Base-by-base conservation (phyloP, 2,797 vertebrate genomes). In the Hipposideros larvatus region DNA sequence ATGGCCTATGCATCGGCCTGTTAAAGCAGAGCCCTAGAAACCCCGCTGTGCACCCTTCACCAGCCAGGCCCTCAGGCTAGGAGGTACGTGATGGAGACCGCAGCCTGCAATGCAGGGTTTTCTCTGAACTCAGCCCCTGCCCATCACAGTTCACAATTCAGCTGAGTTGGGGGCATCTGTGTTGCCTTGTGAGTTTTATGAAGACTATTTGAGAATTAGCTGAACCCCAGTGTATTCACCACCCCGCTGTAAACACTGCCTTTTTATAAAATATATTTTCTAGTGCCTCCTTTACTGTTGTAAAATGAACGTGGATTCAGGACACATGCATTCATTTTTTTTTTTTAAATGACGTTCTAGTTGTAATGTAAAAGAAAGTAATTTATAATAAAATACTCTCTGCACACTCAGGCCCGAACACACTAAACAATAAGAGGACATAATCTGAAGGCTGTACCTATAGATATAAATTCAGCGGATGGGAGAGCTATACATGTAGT, bases 381-480 rank as follows among this genome's bases (percentile, higher is more conserved):
- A 53, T 31, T 65, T 88, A 51, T 78, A 43, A 70, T 86, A 55
- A 79, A 90, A 77, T 24, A 26, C 16, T 26, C 0, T 10, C 22
- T 53, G 43, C 89, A 24, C 18, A 61, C 71, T 87, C 34, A 83
- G 87, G 65, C 48, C 46, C 21, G 28, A 90, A 48, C 37, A 43
- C 86, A 37, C 53, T 24, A 8, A 59, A 74, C 90, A 90, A 94
- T 94, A 71, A 97, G 73, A 80, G 68, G 92, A 31, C 21, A 6
- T 3, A 31, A 70, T 70, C 65, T 82, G 82, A 94, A 96, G 95
- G 79, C 79, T 94, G 84, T 37, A 7, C n/a, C 73, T 86, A 24
- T 71, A 87, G 79, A 83, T 43, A 65, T 9, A n/a, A 91, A 66
- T 37, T 26, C 85, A 31, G 46, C 46, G 83, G 71, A 61, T 3